Evolutionary conservation across 2,113 vertebrate genomes (phyloP).

Genomic region (Eurypyga helias): DNA sequence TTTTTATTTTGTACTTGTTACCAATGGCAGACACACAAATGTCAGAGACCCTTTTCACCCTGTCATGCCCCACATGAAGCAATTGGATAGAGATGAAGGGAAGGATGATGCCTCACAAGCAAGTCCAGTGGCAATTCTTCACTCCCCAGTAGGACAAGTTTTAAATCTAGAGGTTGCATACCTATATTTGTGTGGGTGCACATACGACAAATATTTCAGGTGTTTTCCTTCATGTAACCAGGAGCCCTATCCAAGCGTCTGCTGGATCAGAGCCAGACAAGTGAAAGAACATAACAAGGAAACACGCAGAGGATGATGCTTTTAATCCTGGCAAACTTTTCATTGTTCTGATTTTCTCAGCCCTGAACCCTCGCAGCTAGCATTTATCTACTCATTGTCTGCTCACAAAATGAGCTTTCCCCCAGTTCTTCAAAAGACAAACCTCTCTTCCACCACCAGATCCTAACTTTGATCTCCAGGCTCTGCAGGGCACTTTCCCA

Average conservation of each 20-base stretch:
- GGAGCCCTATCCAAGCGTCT: neutral
- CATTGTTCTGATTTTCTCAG: conserved; percentile 38
- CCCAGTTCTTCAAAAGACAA: conserved; percentile 43
- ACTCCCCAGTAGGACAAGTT: neutral
- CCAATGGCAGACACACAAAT: neutral
- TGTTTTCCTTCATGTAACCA: neutral
- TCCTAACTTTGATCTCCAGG: conserved; percentile 33
- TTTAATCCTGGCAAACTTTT: conserved; percentile 23
- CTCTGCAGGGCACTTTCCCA: conserved; percentile 15
- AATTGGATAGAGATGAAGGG: conserved; percentile 23
- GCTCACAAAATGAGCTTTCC: conserved; percentile 18
- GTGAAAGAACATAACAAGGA: neutral
- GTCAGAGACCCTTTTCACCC: neutral
- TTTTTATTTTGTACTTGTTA: conserved; percentile 23
- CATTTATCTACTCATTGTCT: neutral
- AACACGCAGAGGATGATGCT: neutral
- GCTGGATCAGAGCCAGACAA: neutral
- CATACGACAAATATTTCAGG: neutral
- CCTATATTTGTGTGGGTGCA: neutral
- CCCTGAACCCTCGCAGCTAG: neutral
- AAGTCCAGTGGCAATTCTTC: neutral
- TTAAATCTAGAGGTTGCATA: neutral
- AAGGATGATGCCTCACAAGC: neutral
- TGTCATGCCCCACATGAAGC: neutral
- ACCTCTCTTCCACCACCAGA: neutral